These are phyloP conservation scores for Ursus arctos DNA, from an alignment of 2,113 vertebrate species.

Conservation along the genomic window DNA sequence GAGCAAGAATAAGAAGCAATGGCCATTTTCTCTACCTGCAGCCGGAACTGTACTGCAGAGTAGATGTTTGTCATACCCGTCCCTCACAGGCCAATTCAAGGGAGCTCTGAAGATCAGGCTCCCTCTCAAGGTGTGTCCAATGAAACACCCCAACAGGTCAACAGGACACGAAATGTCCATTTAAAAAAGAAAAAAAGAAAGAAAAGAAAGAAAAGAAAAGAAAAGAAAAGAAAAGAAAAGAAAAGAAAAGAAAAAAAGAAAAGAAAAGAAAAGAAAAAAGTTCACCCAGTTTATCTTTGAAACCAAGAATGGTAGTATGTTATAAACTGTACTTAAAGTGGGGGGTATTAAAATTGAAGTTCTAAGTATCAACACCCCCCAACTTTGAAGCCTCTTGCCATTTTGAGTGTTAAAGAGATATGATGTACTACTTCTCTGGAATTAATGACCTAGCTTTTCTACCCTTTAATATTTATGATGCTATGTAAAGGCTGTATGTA, in stretches of 20 bases:
- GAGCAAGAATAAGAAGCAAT: neutral
- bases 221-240: neutral
- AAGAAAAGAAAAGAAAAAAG: neutral
- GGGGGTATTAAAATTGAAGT: neutral
- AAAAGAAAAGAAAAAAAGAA: neutral
- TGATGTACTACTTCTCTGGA: neutral
- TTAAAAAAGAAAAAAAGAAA: neutral
- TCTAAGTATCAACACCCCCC: neutral
- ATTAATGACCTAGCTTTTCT: conserved; percentile 61
- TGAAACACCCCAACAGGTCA: neutral
- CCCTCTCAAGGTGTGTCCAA: neutral
- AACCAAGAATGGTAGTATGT: neutral
- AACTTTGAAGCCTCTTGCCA: neutral
- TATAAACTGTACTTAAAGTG: neutral
- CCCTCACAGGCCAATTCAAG: neutral
- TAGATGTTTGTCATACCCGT: neutral
- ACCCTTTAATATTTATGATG: conserved; percentile 74
- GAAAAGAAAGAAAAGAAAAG: neutral
- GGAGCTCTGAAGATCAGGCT: neutral
- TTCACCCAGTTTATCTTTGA: conserved; percentile 21
- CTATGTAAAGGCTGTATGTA: conserved; percentile 63
- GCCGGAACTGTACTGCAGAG: neutral
- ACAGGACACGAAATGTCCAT: neutral
- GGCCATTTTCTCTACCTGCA: neutral
- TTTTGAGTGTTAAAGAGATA: neutral